phyloP scores from a whole-genome alignment of 2,113 vertebrate species.

The Picathartes gymnocephalus region DNA sequence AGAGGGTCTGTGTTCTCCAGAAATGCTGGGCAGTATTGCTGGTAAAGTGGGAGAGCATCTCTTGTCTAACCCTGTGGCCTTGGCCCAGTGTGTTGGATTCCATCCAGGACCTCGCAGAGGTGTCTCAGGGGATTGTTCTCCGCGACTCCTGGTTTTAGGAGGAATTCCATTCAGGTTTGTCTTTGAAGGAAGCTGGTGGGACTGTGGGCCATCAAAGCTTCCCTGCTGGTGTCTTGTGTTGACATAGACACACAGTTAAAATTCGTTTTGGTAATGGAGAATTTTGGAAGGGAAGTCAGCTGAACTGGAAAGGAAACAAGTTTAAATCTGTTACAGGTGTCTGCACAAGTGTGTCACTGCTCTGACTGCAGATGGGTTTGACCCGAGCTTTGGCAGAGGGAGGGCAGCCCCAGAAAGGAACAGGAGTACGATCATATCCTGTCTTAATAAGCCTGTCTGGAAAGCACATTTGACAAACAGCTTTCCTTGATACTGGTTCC shows the following conservation, averaged over 20 bases:
- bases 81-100: background rate
- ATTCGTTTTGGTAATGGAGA: background rate
- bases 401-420: background rate
- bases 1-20: background rate
- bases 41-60: fast-evolving
- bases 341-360: background rate
- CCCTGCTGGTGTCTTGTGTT: background rate
- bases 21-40: background rate
- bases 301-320: background rate
- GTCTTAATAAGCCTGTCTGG: background rate
- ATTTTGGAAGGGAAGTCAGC: background rate
- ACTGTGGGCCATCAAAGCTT: background rate
- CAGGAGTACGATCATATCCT: fast-evolving
- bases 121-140: background rate
- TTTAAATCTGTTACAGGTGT: background rate
- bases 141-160: background rate
- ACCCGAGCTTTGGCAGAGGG: background rate
- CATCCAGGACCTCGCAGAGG: fast-evolving
- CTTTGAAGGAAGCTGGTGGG: background rate
- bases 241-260: background rate
- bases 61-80: background rate
- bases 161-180: background rate
- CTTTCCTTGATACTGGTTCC: background rate
- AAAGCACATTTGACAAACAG: background rate
- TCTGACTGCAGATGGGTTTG: background rate